phyloP scores from a whole-genome alignment of 2,888 invertebrate species.

The Brenthis daphne region DNA sequence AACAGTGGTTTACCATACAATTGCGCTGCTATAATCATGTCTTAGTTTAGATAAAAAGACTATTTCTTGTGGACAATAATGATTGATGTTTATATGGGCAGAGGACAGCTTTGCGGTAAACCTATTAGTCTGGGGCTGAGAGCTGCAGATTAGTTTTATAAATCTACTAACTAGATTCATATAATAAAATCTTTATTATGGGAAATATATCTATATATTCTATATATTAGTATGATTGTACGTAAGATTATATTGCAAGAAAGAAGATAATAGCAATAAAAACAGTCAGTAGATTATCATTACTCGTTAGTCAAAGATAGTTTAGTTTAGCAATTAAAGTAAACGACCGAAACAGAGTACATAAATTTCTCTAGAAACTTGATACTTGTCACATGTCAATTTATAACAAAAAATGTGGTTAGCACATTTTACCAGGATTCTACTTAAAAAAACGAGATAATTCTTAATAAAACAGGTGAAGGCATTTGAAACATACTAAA shows the following conservation, averaged over 20 bases:
- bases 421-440: background rate
- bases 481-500: constrained; percentile 11
- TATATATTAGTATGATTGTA: too few species aligned
- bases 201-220: too few species aligned
- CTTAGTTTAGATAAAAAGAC: constrained; percentile 35
- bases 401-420: background rate
- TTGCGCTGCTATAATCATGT: constrained; percentile 23
- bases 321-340: too few species aligned
- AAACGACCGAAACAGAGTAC: too few species aligned
- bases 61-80: constrained; percentile 30
- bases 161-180: too few species aligned
- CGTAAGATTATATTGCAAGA: too few species aligned
- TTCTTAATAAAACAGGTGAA: constrained; percentile 15
- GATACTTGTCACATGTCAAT: constrained; percentile 21
- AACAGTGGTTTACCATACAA: constrained; percentile 17
- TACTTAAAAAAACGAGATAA: background rate
- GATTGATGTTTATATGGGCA: constrained; percentile 32
- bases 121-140: constrained; percentile 1
- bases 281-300: too few species aligned
- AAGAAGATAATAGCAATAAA: too few species aligned
- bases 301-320: too few species aligned
- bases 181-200: too few species aligned
- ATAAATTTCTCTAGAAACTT: background rate
- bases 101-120: constrained; percentile 4
- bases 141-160: too few species aligned